These are phyloP conservation scores for Clytia hemisphaerica DNA, from an alignment of 30 jellyfish, hydroid and myxozoan genomes.

Conservation along the genomic window DNA sequence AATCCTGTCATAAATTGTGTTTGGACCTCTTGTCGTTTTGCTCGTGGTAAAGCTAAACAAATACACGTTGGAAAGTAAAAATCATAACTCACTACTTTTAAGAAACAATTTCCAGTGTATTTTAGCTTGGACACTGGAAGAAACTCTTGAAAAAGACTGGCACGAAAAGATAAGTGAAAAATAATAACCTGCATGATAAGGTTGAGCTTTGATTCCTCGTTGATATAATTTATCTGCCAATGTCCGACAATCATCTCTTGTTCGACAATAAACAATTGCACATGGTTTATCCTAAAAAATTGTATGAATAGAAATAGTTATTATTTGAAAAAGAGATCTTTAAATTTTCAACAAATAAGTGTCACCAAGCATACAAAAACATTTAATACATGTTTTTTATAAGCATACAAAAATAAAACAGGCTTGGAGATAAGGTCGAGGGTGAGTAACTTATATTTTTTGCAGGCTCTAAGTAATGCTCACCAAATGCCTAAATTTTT, in stretches of 20 bases:
- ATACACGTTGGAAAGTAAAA: background rate
- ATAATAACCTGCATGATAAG: constrained; percentile 93
- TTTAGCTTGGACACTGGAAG: background rate
- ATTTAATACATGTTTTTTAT: too few species aligned
- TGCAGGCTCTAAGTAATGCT: too few species aligned
- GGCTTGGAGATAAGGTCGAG: too few species aligned
- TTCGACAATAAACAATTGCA: constrained; percentile 93
- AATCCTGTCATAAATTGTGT: constrained; percentile 81
- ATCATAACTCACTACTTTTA: background rate
- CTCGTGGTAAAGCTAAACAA: constrained; percentile 56
- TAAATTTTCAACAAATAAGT: background rate
- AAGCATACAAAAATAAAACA: too few species aligned
- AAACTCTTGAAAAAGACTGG: background rate
- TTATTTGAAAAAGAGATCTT: background rate
- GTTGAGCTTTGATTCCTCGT: constrained; percentile 59
- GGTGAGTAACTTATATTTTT: too few species aligned
- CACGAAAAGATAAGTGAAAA: background rate
- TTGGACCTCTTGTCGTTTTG: constrained; percentile 53
- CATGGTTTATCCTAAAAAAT: constrained; percentile 58
- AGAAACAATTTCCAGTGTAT: background rate
- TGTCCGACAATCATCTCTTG: constrained; percentile 77
- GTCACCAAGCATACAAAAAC: background rate
- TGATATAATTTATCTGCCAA: constrained; percentile 60
- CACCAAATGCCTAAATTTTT: too few species aligned
- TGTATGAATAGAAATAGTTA: background rate